Evolutionary conservation across 2,113 vertebrate species (phyloP).

Genomic region (Urocolius indicus): DNA sequence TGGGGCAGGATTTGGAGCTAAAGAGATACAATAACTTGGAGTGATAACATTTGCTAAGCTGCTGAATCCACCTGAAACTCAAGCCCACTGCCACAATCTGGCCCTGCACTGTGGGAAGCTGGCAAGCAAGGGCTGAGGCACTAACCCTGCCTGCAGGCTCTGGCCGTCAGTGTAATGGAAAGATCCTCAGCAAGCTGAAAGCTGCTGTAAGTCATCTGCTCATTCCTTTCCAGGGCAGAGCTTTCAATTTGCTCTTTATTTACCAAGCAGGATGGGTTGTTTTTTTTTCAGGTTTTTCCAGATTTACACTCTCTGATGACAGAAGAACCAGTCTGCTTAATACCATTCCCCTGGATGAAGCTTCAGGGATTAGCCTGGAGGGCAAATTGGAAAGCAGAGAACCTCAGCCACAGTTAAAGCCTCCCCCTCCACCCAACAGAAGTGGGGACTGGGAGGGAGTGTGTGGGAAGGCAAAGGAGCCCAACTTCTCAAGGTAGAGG

Average conservation of each 20-base stretch:
- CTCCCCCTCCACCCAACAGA: not conserved
- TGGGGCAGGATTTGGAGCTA: not conserved
- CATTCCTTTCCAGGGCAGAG: not conserved
- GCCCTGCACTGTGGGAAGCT: not conserved
- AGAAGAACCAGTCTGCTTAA: not conserved
- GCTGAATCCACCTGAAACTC: not conserved
- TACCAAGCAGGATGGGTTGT: not conserved
- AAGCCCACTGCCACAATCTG: not conserved
- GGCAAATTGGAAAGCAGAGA: conserved; percentile 12
- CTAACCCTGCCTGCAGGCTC: not conserved
- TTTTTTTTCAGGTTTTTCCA: conserved; percentile 43
- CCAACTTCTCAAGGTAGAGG: not conserved
- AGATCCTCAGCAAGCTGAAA: not conserved
- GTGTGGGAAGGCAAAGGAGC: not conserved
- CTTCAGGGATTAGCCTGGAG: not conserved
- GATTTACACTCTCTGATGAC: not conserved
- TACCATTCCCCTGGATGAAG: not conserved
- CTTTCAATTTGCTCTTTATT: not conserved
- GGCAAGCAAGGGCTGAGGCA: not conserved
- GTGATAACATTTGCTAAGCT: not conserved
- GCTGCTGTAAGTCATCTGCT: not conserved
- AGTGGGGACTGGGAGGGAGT: not conserved
- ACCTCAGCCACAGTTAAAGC: not conserved
- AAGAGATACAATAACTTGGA: not conserved
- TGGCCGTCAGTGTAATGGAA: not conserved